Evolutionary conservation across 2,113 vertebrate species (phyloP).

Genomic region (Corydoras sp.): DNA sequence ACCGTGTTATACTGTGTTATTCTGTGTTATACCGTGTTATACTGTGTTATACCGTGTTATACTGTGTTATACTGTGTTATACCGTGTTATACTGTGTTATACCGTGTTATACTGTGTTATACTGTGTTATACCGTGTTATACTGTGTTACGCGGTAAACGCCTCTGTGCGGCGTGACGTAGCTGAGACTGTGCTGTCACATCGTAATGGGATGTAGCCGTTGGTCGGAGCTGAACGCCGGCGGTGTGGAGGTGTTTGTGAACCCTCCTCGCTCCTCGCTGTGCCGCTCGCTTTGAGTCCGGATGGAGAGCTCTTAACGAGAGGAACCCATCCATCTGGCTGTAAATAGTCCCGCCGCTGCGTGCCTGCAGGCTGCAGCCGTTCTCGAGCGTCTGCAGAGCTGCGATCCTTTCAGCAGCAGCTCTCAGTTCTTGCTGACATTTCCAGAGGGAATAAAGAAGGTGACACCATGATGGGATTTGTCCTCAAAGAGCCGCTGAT

Average conservation of each 20-base stretch:
- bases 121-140: too few species aligned
- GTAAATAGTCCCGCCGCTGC: slow-evolving; percentile 1
- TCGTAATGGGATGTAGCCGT: background rate
- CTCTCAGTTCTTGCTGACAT: slow-evolving; percentile 21
- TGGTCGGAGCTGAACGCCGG: background rate
- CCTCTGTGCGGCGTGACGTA: too few species aligned
- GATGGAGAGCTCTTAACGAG: slow-evolving; percentile 6
- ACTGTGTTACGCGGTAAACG: too few species aligned
- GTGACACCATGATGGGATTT: slow-evolving; percentile 36
- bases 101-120: too few species aligned
- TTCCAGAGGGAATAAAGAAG: slow-evolving; percentile 32
- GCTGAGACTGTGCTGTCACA: too few species aligned
- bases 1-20: too few species aligned
- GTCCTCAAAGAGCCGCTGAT: slow-evolving; percentile 35
- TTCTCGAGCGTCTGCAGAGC: slow-evolving; percentile 22
- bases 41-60: too few species aligned
- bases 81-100: too few species aligned
- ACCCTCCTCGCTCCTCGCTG: background rate
- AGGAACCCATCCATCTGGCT: slow-evolving; percentile 3
- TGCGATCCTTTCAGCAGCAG: background rate
- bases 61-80: too few species aligned
- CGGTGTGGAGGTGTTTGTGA: slow-evolving; percentile 3
- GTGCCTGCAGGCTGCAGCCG: slow-evolving; percentile 24
- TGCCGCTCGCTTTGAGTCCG: slow-evolving; percentile 6
- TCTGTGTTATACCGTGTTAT: too few species aligned